These are phyloP conservation scores for Mus pahari DNA, from an alignment of 2,113 vertebrate genomes.

Conservation along the genomic window DNA sequence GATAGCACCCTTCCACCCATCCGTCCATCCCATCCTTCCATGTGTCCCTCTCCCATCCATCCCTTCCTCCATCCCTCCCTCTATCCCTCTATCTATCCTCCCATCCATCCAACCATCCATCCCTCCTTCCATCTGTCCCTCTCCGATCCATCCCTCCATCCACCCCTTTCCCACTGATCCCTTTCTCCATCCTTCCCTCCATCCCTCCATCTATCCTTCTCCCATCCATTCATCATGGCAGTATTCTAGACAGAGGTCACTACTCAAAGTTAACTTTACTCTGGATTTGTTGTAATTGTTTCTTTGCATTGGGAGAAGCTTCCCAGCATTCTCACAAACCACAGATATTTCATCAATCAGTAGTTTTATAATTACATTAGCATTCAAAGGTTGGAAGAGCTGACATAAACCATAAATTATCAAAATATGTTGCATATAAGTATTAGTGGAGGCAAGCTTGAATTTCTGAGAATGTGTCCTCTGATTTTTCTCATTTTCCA, in stretches of 20 bases:
- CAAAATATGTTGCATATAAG: slow-evolving; percentile 28
- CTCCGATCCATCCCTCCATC: neutral
- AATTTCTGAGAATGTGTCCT: slow-evolving; percentile 33
- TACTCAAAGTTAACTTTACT: neutral
- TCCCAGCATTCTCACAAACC: slow-evolving; percentile 36
- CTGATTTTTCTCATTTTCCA: slow-evolving; percentile 51
- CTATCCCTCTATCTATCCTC: too few species aligned
- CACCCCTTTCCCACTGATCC: neutral
- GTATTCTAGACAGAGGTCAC: neutral
- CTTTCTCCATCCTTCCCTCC: too few species aligned
- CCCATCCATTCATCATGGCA: neutral
- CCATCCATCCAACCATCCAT: neutral
- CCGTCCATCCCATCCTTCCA: too few species aligned
- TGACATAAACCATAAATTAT: neutral
- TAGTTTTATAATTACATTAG: slow-evolving; percentile 30
- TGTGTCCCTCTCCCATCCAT: neutral
- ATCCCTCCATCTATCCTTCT: too few species aligned
- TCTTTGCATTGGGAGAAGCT: neutral
- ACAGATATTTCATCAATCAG: neutral
- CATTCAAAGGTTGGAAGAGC: slow-evolving; percentile 4
- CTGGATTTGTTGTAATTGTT: neutral
- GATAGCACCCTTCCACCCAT: neutral
- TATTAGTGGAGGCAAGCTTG: slow-evolving; percentile 1
- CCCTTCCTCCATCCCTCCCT: neutral
- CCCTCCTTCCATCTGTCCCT: neutral